Conservation (phyloP, 2,113 vertebrate species). For the Eptesicus fuscus region DNA sequence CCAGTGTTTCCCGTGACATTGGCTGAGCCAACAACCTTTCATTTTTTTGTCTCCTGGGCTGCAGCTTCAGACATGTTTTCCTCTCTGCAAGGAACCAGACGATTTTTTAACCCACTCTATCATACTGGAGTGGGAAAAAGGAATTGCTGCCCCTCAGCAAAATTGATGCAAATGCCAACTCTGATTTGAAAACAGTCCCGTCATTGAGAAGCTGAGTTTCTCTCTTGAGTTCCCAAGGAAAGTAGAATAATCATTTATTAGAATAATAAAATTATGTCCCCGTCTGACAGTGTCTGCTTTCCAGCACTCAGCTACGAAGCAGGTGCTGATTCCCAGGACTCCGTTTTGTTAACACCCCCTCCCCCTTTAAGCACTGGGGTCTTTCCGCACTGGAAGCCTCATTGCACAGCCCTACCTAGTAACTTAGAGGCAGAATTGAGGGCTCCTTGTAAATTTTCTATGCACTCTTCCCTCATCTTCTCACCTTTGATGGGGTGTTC, state of each 20-base stretch:
- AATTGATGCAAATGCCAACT: conserved; percentile 61
- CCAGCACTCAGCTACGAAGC: neutral
- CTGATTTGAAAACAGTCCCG: conserved; percentile 54
- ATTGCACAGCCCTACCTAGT: neutral
- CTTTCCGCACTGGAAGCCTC: neutral
- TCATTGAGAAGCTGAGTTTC: conserved; percentile 53
- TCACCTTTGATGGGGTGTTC: neutral
- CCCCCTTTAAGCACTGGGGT: neutral
- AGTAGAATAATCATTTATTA: conserved; percentile 63
- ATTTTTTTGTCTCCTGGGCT: neutral
- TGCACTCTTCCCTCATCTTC: neutral
- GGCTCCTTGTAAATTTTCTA: neutral
- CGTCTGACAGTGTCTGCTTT: conserved; percentile 12
- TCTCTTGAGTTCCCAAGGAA: conserved; percentile 47
- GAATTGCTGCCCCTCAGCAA: conserved; percentile 45
- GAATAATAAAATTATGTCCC: conserved; percentile 55
- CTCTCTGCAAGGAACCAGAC: neutral
- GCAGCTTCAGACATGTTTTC: conserved; percentile 9
- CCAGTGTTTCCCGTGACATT: neutral
- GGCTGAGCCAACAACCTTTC: neutral
- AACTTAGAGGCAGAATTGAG: neutral
- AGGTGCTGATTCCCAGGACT: neutral
- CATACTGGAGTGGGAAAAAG: neutral
- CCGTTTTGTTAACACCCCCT: neutral
- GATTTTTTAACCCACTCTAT: conserved; percentile 25